Evolutionary conservation across 2,888 invertebrate species (phyloP), one percentile per base, ranked within the genome.

Genomic region (Gryllus longicercus): DNA sequence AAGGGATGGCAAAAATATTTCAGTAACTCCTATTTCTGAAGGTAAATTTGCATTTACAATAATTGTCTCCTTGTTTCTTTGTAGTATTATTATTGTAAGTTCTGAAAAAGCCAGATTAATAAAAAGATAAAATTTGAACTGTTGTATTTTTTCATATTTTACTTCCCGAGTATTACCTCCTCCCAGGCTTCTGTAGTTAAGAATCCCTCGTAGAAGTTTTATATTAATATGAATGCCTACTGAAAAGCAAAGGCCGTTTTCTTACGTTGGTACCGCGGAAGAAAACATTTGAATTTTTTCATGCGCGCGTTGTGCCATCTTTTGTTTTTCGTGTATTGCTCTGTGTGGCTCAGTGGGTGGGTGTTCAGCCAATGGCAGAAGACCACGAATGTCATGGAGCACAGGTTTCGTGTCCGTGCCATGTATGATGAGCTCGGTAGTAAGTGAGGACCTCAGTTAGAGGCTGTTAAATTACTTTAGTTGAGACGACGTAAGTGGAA

Each of bases 351-450:
- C 63, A 12, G 63, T 63, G n/a, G 63, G n/a, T 63, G 63, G 63
- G 14, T 18, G 63, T 1, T 63, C 16, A 14, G 88, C 90, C 90
- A 90, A 90, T 90, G 87, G 87, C 85, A 87, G 84, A 84, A 87
- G 86, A 89, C 88, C 89, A 89, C 89, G 90, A 89, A 87, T 86
- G 80, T 86, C 86, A 80, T 82, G 81, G 77, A 81, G 84, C 83
- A 63, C 38, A 38, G 38, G 63, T 84, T 80, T 85, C 85, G 86
- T 85, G 85, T 79, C 21, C 25, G 51, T 78, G 76, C 21, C 25
- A 21, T 78, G 76, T 74, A 76, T 14, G 75, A 49, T 38, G 38
- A 49, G 75, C 74, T 50, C 86, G 85, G 85, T 85, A 83, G 84
- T 83, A 10, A 75, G 21, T 75, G 2, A 49, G 16, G 76, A 25